A percentile compares a stretch with the other conserved stretches of the same genome.
phyloP scores from a whole-genome alignment of 2,888 invertebrate species.

The Conchocele bisecta region DNA sequence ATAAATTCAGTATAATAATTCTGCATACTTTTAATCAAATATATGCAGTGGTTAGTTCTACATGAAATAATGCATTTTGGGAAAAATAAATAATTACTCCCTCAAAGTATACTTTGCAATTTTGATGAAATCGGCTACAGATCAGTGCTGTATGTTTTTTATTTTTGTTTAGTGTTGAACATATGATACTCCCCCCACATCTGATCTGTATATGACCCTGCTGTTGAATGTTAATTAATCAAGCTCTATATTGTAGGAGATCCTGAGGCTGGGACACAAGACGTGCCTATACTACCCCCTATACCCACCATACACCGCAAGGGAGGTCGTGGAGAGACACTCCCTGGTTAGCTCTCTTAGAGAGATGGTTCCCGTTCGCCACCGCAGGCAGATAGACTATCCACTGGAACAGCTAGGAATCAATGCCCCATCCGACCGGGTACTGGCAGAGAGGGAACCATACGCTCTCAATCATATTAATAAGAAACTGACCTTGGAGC shows the following conservation, averaged over 20 bases:
- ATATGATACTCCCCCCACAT: background rate
- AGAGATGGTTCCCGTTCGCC: constrained; percentile 82
- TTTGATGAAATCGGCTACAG: too few relatives aligned
- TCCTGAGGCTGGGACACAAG: constrained; percentile 80
- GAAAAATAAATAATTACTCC: too few relatives aligned
- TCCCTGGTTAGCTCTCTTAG: constrained; percentile 78
- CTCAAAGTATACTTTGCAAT: too few relatives aligned
- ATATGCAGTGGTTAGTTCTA: too few relatives aligned
- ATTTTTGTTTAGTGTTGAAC: background rate
- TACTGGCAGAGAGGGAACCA: constrained; percentile 74
- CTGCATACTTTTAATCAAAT: too few relatives aligned
- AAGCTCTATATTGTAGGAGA: constrained; percentile 80
- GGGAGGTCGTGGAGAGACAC: constrained; percentile 72
- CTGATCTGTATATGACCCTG: background rate
- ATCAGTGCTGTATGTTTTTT: background rate
- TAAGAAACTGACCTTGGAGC: constrained; percentile 82
- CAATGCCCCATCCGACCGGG: constrained; percentile 81
- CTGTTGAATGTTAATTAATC: background rate
- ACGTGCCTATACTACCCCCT: constrained; percentile 82
- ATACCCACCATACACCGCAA: constrained; percentile 77
- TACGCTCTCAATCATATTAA: constrained; percentile 82
- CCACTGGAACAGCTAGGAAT: constrained; percentile 76
- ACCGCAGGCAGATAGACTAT: constrained; percentile 81
- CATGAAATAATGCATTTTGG: too few relatives aligned
- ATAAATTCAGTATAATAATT: too few relatives aligned